phyloP scores from a whole-genome alignment of 2,797 vertebrate species.

The Myotis vivesi region DNA sequence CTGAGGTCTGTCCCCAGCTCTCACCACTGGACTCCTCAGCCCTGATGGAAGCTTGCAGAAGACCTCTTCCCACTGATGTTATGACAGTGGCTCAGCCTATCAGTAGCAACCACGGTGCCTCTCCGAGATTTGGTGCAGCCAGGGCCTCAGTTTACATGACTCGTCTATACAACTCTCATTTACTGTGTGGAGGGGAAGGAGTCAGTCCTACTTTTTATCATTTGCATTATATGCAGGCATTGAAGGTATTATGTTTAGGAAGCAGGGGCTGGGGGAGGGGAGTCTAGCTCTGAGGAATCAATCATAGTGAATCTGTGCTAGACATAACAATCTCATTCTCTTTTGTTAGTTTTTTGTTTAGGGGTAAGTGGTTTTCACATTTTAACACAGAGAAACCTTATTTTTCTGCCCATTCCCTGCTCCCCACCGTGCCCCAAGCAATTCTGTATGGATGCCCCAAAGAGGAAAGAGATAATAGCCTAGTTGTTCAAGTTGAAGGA shows the following conservation, averaged over 20 bases:
- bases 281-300: neutral
- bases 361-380: neutral
- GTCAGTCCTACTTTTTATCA: neutral
- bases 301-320: neutral
- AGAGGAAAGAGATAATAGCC: neutral
- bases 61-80: no score
- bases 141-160: neutral
- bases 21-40: neutral
- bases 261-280: neutral
- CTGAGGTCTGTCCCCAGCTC: neutral
- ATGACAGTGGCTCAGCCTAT: neutral
- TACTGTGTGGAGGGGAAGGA: neutral
- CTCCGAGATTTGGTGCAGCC: neutral
- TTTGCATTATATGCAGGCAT: neutral
- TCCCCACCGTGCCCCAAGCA: neutral
- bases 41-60: neutral
- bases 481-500: neutral
- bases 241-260: neutral
- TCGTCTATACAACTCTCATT: neutral
- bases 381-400: neutral
- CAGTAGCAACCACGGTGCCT: neutral
- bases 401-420: no score
- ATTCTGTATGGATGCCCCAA: neutral
- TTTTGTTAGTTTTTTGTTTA: neutral
- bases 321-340: neutral